phyloP scores from a whole-genome alignment of 2,113 vertebrate genomes.

The Phyllopteryx taeniolatus region DNA sequence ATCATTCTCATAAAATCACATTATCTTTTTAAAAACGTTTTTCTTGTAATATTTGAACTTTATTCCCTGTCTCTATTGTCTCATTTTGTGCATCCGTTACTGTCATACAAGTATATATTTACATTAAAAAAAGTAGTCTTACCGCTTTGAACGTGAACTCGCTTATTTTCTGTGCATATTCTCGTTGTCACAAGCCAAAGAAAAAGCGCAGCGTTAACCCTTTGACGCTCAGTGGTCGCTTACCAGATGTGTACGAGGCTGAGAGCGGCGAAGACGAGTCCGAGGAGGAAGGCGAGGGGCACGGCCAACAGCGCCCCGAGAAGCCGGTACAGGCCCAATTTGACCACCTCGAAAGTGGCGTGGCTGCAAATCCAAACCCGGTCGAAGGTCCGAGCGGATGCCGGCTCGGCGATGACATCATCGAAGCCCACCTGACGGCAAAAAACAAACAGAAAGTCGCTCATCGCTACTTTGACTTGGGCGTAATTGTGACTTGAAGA shows the following conservation, averaged over 20 bases:
- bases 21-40: neutral
- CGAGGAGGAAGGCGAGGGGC: conserved; percentile 83
- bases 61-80: neutral
- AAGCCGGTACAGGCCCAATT: conserved; percentile 84
- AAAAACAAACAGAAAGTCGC: too few species aligned
- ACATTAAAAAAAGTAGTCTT: too few species aligned
- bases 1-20: too few species aligned
- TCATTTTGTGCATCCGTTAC: too few species aligned
- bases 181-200: too few species aligned
- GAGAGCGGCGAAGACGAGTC: conserved; percentile 82
- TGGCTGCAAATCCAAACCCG: conserved; percentile 92
- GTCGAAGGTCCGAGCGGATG: conserved; percentile 85
- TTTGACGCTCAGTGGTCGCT: conserved; percentile 23
- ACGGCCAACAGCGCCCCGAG: conserved; percentile 85
- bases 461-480: neutral
- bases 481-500: neutral
- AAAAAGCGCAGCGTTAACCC: neutral
- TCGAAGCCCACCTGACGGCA: conserved; percentile 83
- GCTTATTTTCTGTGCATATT: too few species aligned
- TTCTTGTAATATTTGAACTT: neutral
- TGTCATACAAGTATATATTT: too few species aligned
- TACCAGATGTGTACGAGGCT: conserved; percentile 96
- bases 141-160: too few species aligned
- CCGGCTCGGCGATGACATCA: conserved; percentile 89
- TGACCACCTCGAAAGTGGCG: conserved; percentile 86